Conservation (phyloP, 1,140 invertebrate species). For the Nasonia giraulti region DNA sequence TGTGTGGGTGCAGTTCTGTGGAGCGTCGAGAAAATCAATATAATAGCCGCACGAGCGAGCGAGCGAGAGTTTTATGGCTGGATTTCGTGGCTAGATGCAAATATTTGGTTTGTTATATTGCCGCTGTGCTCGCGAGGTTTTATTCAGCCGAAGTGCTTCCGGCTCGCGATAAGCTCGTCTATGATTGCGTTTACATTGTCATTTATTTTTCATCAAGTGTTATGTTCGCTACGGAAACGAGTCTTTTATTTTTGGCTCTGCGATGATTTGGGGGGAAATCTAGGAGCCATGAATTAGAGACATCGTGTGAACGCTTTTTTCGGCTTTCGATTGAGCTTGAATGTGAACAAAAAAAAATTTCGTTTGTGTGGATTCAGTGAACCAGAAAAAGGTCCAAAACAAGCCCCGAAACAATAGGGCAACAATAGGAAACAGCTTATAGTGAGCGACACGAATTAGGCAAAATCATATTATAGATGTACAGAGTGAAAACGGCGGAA, state of each 20-base stretch:
- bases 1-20: background rate
- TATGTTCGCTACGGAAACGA: background rate
- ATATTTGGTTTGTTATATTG: conserved; percentile 34
- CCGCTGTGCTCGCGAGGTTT: background rate
- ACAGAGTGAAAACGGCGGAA: background rate
- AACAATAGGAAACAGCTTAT: too few relatives aligned
- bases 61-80: background rate
- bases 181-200: background rate
- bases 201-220: conserved; percentile 7
- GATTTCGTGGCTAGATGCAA: conserved; percentile 18
- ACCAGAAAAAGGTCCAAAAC: too few relatives aligned
- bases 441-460: background rate
- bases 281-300: too few relatives aligned
- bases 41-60: background rate
- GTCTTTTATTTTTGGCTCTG: too few relatives aligned
- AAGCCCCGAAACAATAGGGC: background rate
- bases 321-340: too few relatives aligned
- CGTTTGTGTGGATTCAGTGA: too few relatives aligned
- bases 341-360: too few relatives aligned
- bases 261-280: too few relatives aligned
- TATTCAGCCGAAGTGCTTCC: background rate
- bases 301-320: background rate
- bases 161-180: background rate
- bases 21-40: conserved; percentile 25
- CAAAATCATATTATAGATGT: background rate